These are phyloP conservation scores for Proisotoma minuta DNA, from an alignment of 2,888 invertebrate species.

Conservation along the genomic window DNA sequence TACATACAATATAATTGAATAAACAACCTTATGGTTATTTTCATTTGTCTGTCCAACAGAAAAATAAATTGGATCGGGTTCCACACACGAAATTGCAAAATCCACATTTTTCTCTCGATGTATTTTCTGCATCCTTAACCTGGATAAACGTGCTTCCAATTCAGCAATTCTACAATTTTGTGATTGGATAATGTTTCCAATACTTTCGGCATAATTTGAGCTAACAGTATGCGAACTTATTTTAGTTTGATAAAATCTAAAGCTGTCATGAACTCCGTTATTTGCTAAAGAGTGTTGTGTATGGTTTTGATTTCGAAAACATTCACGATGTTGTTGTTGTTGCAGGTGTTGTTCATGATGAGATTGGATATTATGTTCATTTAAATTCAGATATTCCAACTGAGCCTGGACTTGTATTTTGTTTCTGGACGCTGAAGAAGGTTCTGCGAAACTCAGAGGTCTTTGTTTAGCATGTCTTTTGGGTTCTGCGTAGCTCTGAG, in stretches of 20 bases:
- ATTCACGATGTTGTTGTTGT: constrained; percentile 2
- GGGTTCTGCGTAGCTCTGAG: constrained; percentile 30
- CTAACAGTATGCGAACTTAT: too few relatives aligned
- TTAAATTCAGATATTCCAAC: background rate
- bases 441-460: constrained; percentile 42
- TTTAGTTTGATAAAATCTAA: constrained; percentile 13
- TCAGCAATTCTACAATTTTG: constrained; percentile 32
- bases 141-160: constrained; percentile 42
- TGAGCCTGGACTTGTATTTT: too few relatives aligned
- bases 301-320: background rate
- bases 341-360: constrained; percentile 13
- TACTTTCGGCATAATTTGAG: background rate
- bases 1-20: too few relatives aligned
- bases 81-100: constrained; percentile 46
- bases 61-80: constrained; percentile 45
- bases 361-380: background rate
- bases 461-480: constrained; percentile 12
- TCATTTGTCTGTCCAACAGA: constrained; percentile 37
- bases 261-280: constrained; percentile 9
- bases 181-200: background rate
- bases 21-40: too few relatives aligned
- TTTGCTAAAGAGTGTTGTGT: too few relatives aligned
- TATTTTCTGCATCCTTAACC: constrained; percentile 37
- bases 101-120: constrained; percentile 45
- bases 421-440: constrained; percentile 1